phyloP scores from a whole-genome alignment of 2,113 vertebrate genomes.

The Electrona antarctica region DNA sequence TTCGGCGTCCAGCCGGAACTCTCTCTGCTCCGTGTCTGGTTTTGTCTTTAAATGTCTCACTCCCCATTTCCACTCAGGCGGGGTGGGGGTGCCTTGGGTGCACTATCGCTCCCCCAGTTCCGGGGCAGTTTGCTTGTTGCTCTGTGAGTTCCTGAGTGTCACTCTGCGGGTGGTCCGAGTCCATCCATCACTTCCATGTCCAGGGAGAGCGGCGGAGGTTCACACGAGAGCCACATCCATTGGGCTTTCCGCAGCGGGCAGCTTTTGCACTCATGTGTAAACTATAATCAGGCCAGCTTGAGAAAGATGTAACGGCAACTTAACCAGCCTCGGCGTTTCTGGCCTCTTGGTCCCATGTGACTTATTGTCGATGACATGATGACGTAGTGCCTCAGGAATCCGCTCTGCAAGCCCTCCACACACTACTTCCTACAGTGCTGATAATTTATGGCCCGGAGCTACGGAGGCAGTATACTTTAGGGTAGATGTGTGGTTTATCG shows the following conservation, averaged over 20 bases:
- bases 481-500: constrained; percentile 29
- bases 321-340: constrained; percentile 67
- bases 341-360: constrained; percentile 55
- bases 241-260: constrained; percentile 57
- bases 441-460: constrained; percentile 29
- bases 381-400: constrained; percentile 59
- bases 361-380: constrained; percentile 68
- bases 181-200: constrained; percentile 66
- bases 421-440: constrained; percentile 31
- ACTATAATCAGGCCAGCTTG: constrained; percentile 66
- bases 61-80: constrained; percentile 18
- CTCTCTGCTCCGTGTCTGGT: constrained; percentile 40
- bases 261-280: constrained; percentile 72
- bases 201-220: constrained; percentile 59
- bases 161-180: constrained; percentile 70
- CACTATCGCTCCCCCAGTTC: constrained; percentile 43
- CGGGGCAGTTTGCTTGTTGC: constrained; percentile 37
- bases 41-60: constrained; percentile 26
- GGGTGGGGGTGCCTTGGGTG: constrained; percentile 26
- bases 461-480: constrained; percentile 25
- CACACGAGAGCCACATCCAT: constrained; percentile 66
- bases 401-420: constrained; percentile 37
- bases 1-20: constrained; percentile 39
- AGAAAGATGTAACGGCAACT: constrained; percentile 69
- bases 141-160: constrained; percentile 37